A percentile compares a stretch with the other conserved stretches of the same genome.
Conservation (phyloP, 2,888 invertebrate genomes). For the Drosophila testacea region DNA sequence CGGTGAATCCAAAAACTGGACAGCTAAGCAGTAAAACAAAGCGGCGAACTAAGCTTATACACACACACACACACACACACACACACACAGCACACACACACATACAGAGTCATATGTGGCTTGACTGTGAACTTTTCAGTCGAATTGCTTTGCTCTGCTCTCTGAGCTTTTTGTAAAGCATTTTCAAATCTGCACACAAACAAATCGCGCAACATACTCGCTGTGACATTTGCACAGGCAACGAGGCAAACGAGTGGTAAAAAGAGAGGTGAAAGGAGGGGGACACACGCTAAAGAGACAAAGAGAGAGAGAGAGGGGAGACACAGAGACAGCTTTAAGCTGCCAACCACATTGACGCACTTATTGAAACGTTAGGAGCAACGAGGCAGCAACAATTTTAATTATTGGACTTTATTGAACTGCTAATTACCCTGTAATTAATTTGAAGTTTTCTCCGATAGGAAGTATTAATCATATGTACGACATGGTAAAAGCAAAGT, state of each 20-base stretch:
- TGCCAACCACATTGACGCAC: slow-evolving; percentile 60
- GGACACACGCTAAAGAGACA: not conserved
- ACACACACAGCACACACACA: slow-evolving; percentile 8
- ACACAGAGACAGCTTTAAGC: slow-evolving; percentile 48
- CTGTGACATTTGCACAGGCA: slow-evolving; percentile 33
- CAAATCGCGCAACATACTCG: slow-evolving; percentile 63
- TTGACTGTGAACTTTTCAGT: slow-evolving; percentile 30
- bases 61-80: slow-evolving; percentile 29
- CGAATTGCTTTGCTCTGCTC: slow-evolving; percentile 9
- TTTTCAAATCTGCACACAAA: slow-evolving; percentile 62
- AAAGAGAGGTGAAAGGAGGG: not conserved
- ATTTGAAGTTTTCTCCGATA: too few species aligned
- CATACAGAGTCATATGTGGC: slow-evolving; percentile 16
- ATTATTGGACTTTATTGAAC: not conserved
- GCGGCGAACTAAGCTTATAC: slow-evolving; percentile 63
- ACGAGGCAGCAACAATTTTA: slow-evolving; percentile 16
- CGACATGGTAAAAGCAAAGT: too few species aligned
- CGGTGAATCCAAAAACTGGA: slow-evolving; percentile 54
- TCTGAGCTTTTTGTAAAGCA: slow-evolving; percentile 41
- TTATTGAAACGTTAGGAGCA: slow-evolving; percentile 65
- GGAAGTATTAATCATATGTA: too few species aligned
- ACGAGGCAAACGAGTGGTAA: not conserved
- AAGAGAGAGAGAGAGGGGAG: slow-evolving; percentile 2
- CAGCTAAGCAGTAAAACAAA: slow-evolving; percentile 74
- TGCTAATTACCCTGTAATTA: slow-evolving; percentile 10